Evolutionary conservation across 2,797 vertebrate species (phyloP).

Genomic region (Manis javanica): DNA sequence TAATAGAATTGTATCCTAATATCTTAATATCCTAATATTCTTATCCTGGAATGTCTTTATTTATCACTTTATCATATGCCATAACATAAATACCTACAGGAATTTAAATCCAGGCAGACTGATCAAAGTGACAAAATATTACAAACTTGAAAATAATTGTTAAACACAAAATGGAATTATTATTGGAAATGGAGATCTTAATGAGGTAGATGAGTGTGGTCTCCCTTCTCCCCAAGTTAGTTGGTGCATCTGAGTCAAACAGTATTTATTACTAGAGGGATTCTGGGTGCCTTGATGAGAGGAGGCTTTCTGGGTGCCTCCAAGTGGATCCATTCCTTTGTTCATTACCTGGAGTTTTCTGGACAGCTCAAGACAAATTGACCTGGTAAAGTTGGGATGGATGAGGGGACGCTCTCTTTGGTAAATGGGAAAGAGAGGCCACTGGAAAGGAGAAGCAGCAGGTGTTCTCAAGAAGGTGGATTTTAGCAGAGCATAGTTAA

Average conservation of each 20-base stretch:
- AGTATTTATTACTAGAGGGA: not conserved
- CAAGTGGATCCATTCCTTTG: not conserved
- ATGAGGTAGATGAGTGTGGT: not conserved
- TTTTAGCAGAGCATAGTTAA: not conserved
- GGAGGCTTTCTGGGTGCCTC: not conserved
- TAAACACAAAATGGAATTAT: constrained; percentile 10
- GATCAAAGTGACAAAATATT: constrained; percentile 2
- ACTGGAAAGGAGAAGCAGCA: not conserved
- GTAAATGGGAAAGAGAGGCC: not conserved
- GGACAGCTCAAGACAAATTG: not conserved
- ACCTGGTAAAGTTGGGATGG: not conserved
- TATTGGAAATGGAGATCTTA: not conserved
- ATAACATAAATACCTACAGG: not conserved
- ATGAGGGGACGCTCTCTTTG: not conserved
- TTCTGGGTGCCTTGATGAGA: not conserved
- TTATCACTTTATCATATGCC: not conserved
- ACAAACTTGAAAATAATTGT: not conserved
- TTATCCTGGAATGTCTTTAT: not conserved
- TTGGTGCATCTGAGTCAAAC: not conserved
- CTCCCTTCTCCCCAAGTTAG: not conserved
- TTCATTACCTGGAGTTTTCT: not conserved
- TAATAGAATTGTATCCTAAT: constrained; percentile 18
- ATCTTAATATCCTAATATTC: not conserved
- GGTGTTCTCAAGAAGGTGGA: not conserved
- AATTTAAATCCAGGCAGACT: not conserved